Evolutionary conservation across 2,113 vertebrate species (phyloP).

Genomic region (Eidolon helvum): DNA sequence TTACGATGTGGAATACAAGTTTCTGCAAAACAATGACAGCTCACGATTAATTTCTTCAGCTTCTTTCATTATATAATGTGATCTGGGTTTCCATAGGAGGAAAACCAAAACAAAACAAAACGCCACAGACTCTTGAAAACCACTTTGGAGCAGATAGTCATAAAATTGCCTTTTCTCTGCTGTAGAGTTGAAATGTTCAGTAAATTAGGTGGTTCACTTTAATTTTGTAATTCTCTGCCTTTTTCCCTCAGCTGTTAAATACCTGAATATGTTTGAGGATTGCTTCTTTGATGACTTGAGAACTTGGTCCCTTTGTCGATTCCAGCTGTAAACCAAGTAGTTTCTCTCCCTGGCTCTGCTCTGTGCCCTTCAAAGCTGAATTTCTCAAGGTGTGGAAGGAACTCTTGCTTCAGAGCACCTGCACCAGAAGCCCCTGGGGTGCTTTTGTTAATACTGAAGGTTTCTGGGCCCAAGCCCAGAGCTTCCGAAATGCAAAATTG

Average conservation of each 20-base stretch:
- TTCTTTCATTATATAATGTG: background rate
- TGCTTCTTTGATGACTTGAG: background rate
- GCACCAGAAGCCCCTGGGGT: background rate
- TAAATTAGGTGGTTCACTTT: background rate
- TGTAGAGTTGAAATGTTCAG: background rate
- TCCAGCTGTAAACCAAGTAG: background rate
- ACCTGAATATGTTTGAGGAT: background rate
- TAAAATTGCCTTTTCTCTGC: background rate
- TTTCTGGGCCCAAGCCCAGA: background rate
- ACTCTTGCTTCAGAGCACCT: background rate
- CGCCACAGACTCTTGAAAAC: background rate
- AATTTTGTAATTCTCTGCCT: background rate
- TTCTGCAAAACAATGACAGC: background rate
- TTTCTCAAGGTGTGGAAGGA: background rate
- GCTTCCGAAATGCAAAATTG: background rate
- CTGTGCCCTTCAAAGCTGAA: background rate
- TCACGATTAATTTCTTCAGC: background rate
- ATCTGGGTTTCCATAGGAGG: background rate
- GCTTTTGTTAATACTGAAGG: background rate
- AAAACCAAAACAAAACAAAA: background rate
- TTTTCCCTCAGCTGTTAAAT: background rate
- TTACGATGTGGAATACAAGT: background rate
- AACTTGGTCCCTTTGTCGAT: background rate
- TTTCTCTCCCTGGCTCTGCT: background rate
- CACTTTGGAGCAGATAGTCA: background rate